Percentiles rank a stretch among this genome's conserved stretches.
phyloP scores from a whole-genome alignment of 1,140 invertebrate species.

The Portunus trituberculatus region DNA sequence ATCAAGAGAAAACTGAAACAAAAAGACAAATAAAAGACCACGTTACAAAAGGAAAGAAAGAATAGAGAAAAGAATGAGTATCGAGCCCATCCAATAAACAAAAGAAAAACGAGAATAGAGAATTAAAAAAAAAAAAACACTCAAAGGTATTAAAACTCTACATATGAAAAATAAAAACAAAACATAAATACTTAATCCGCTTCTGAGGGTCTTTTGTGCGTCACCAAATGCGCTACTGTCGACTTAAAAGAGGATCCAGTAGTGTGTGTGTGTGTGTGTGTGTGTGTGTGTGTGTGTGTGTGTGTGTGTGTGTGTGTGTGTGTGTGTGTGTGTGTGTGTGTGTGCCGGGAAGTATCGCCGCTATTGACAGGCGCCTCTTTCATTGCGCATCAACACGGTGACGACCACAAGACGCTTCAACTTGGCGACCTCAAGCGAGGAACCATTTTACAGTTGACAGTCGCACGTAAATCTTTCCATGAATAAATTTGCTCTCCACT shows the following conservation, averaged over 20 bases:
- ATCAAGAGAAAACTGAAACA: neutral
- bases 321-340: neutral
- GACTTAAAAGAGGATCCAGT: neutral
- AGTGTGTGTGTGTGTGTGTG: neutral
- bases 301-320: slow-evolving; percentile 11
- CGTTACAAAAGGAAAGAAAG: neutral
- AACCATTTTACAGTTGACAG: neutral
- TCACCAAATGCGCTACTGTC: neutral
- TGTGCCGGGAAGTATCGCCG: no score
- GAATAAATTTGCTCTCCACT: neutral
- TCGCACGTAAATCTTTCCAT: neutral
- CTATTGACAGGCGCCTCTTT: no score
- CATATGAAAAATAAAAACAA: neutral
- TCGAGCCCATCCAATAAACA: neutral
- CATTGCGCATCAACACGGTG: neutral
- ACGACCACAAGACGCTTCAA: neutral
- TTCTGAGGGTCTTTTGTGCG: neutral
- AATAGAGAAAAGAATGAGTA: neutral
- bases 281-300: slow-evolving; percentile 11
- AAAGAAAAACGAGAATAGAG: neutral
- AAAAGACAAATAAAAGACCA: neutral
- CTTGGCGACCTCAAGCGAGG: neutral
- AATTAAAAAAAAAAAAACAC: neutral
- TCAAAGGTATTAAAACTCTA: neutral
- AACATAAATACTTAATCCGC: neutral